Conservation (phyloP, 2,797 vertebrate species). For the Brachyalestes nurse region DNA sequence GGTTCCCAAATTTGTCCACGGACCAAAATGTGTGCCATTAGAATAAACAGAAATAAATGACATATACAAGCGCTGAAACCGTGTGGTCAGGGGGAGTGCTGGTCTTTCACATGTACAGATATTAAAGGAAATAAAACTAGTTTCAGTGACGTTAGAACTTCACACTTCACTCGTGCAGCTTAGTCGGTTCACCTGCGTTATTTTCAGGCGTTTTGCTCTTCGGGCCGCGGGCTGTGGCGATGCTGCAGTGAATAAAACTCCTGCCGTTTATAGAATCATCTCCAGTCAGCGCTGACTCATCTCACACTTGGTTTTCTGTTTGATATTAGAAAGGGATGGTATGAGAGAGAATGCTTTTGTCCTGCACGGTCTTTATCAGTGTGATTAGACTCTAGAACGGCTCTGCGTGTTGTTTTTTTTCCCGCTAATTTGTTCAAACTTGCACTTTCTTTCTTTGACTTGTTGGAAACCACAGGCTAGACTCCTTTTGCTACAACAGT, state of each 20-base stretch:
- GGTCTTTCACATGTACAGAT: neutral
- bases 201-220: conserved; percentile 35
- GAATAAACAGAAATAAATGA: too few species aligned
- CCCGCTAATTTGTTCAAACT: conserved; percentile 37
- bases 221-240: conserved; percentile 36
- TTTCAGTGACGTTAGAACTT: neutral
- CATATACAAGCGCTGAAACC: too few species aligned
- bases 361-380: conserved; percentile 55
- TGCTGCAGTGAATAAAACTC: conserved; percentile 34
- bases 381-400: conserved; percentile 27
- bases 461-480: neutral
- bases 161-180: conserved; percentile 32
- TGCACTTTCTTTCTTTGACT: conserved; percentile 19
- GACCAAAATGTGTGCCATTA: conserved; percentile 90
- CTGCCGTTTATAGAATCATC: conserved; percentile 42
- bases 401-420: conserved; percentile 39
- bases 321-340: conserved; percentile 14
- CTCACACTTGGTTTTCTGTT: conserved; percentile 21
- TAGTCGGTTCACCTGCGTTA: conserved; percentile 23
- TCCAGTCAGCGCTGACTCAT: conserved; percentile 29
- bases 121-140: neutral
- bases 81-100: too few species aligned
- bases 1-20: conserved; percentile 71
- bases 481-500: conserved; percentile 11
- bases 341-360: conserved; percentile 60